phyloP scores from a whole-genome alignment of 2,888 invertebrate species.

The Timema podura region DNA sequence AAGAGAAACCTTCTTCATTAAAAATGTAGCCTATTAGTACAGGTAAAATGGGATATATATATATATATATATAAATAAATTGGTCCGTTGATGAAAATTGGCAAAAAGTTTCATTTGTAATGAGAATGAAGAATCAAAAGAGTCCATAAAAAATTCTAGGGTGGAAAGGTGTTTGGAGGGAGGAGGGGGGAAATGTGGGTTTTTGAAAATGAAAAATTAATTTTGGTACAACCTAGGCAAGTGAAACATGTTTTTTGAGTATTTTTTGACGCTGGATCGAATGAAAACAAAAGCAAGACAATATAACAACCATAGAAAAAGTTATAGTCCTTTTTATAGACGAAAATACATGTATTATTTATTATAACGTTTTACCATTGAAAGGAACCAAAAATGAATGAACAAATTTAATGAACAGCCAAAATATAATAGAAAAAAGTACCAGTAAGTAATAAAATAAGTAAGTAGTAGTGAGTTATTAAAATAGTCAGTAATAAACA shows the following conservation, averaged over 20 bases:
- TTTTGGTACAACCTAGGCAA: too few species aligned
- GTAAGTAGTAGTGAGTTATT: too few species aligned
- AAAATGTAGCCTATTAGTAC: too few species aligned
- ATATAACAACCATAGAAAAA: neutral
- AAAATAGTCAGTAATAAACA: too few species aligned
- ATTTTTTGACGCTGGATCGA: neutral
- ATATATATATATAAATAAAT: too few species aligned
- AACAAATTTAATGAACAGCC: neutral
- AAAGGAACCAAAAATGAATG: slow-evolving; percentile 10
- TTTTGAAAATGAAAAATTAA: neutral
- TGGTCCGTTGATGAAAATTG: neutral
- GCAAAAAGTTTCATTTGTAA: neutral
- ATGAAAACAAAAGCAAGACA: neutral
- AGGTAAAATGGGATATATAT: neutral
- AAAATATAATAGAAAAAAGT: neutral
- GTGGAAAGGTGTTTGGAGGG: neutral
- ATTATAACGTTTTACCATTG: slow-evolving; percentile 2
- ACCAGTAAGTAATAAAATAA: neutral
- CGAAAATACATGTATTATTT: neutral
- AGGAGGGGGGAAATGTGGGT: neutral
- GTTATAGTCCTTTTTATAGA: neutral
- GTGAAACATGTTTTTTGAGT: slow-evolving; percentile 1
- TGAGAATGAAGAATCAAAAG: too few species aligned
- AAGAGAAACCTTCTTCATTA: too few species aligned
- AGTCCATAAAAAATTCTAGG: neutral